phyloP scores from a whole-genome alignment of 2,113 vertebrate species.

The Tupaia tana region DNA sequence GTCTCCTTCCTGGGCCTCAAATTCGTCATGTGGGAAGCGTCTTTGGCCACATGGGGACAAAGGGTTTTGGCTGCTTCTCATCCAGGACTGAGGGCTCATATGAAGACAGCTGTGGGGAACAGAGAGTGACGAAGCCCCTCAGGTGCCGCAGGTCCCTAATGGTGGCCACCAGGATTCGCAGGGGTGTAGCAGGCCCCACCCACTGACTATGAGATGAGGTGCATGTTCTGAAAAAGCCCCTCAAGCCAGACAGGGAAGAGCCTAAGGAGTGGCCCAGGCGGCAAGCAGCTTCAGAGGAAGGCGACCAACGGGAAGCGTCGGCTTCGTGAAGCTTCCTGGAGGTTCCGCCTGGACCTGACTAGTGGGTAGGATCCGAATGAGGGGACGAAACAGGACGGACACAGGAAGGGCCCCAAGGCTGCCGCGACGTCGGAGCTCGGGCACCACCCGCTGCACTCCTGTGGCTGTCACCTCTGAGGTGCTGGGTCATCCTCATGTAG shows the following conservation, averaged over 20 bases:
- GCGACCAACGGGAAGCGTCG: not conserved
- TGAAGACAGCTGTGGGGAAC: not conserved
- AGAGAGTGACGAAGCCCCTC: not conserved
- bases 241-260: not conserved
- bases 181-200: not conserved
- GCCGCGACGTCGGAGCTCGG: not conserved
- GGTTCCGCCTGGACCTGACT: fast-evolving
- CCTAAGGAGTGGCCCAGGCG: not conserved
- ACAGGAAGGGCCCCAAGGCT: not conserved
- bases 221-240: not conserved
- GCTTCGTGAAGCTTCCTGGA: not conserved
- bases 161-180: not conserved
- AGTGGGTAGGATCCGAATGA: too few relatives aligned
- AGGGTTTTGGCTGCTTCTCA: not conserved
- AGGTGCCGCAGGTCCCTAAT: not conserved
- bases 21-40: not conserved
- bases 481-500: not conserved
- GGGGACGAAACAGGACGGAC: not conserved
- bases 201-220: not conserved
- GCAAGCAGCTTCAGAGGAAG: not conserved
- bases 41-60: not conserved
- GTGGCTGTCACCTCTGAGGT: not conserved
- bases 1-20: not conserved
- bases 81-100: not conserved
- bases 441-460: too few relatives aligned